Percentiles rank a stretch among this genome's conserved stretches.
These are phyloP conservation scores for Anoplopoma fimbria DNA, from an alignment of 2,113 vertebrate species.

Conservation along the genomic window DNA sequence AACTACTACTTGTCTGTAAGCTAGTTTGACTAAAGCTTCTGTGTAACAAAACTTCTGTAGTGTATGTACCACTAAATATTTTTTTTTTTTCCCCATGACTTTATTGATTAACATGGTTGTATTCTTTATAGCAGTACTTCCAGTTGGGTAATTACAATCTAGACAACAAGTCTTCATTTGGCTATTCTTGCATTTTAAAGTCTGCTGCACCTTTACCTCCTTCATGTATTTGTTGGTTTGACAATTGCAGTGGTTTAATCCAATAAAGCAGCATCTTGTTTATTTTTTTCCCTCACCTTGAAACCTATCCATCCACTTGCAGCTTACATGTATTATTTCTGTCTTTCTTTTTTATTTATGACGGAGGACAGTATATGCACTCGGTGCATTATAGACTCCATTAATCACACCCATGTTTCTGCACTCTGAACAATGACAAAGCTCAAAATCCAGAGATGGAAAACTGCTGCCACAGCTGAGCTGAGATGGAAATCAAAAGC, in stretches of 20 bases:
- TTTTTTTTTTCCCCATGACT: background rate
- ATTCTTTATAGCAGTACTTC: background rate
- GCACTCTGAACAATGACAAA: constrained; percentile 46
- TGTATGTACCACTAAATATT: background rate
- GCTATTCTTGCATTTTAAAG: background rate
- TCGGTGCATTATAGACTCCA: constrained; percentile 39
- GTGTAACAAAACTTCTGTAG: background rate
- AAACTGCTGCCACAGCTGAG: constrained; percentile 24
- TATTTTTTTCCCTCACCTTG: background rate
- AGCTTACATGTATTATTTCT: constrained; percentile 28
- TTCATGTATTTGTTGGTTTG: background rate
- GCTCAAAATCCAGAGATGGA: constrained; percentile 29
- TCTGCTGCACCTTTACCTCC: background rate
- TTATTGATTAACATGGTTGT: background rate
- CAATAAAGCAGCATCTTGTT: constrained; percentile 5
- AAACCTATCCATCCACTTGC: constrained; percentile 12
- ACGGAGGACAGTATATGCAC: background rate
- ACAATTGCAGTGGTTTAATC: constrained; percentile 22
- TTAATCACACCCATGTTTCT: constrained; percentile 50
- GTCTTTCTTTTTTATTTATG: constrained; percentile 36
- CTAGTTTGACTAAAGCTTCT: background rate
- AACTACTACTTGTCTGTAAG: no score
- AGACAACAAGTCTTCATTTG: background rate
- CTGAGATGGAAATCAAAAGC: constrained; percentile 40
- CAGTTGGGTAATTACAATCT: background rate